phyloP scores from a whole-genome alignment of 2,113 vertebrate genomes.

The Tor tambroides region DNA sequence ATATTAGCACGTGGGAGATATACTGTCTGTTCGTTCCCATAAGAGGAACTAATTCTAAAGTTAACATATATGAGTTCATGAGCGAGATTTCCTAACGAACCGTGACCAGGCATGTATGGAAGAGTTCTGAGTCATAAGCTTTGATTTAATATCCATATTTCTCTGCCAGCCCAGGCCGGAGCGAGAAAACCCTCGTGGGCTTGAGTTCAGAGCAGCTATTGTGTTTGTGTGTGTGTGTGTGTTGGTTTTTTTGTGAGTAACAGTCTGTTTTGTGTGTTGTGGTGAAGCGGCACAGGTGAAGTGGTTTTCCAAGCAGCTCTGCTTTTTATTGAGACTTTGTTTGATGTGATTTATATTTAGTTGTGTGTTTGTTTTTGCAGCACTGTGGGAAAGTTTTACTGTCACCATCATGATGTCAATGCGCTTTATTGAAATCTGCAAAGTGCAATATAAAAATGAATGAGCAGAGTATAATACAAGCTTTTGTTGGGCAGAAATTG shows the following conservation, averaged over 20 bases:
- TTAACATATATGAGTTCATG: neutral
- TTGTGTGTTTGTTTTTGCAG: neutral
- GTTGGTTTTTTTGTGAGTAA: too few species aligned
- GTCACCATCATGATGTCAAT: neutral
- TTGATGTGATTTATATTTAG: neutral
- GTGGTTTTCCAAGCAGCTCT: neutral
- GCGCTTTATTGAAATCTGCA: neutral
- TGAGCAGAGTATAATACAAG: neutral
- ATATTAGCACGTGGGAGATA: neutral
- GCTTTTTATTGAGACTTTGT: constrained; percentile 1
- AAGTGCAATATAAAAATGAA: neutral
- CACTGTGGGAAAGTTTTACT: constrained; percentile 3
- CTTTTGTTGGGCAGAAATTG: too few species aligned
- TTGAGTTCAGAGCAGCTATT: neutral
- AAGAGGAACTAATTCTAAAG: neutral
- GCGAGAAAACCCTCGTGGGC: neutral
- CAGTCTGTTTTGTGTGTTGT: neutral
- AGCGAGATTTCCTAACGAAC: constrained; percentile 26
- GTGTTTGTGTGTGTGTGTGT: neutral
- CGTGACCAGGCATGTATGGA: constrained; percentile 50
- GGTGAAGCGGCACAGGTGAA: constrained; percentile 23
- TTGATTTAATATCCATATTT: constrained; percentile 47
- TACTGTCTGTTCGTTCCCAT: neutral
- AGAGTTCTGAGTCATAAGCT: constrained; percentile 39
- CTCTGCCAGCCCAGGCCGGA: constrained; percentile 20